Conservation (phyloP, 35 echinoderm and acorn worm genomes). For the Heliocidaris erythrogramma region DNA sequence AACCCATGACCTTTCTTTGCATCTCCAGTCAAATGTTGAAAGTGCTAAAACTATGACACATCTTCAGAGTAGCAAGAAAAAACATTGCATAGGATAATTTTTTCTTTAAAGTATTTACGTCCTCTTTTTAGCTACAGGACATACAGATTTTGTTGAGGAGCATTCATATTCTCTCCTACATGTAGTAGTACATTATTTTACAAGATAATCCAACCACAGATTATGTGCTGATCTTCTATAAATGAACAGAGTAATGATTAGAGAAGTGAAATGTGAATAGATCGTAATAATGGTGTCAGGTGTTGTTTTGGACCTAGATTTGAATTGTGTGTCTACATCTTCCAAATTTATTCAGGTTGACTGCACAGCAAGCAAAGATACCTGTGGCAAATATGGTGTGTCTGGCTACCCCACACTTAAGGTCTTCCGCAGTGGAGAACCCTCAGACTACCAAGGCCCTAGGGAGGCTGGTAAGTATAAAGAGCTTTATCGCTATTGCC, state of each 20-base stretch:
- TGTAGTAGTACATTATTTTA: not conserved
- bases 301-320: not conserved
- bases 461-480: conserved; percentile 69
- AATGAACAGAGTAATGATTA: not conserved
- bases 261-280: not conserved
- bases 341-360: conserved; percentile 67
- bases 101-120: not conserved
- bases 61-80: too few relatives aligned
- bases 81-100: too few relatives aligned
- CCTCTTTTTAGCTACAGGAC: too few relatives aligned
- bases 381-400: conserved; percentile 76
- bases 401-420: conserved; percentile 91
- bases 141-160: not conserved
- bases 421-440: conserved; percentile 72
- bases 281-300: not conserved
- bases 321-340: not conserved
- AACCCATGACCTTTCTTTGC: too few relatives aligned
- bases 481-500: too few relatives aligned
- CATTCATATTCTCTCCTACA: too few relatives aligned
- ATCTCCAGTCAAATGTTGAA: too few relatives aligned
- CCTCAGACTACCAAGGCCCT: conserved; percentile 81
- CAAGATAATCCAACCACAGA: not conserved
- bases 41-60: too few relatives aligned
- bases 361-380: conserved; percentile 75
- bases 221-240: not conserved